Conservation (phyloP, 2,888 invertebrate species). For the Amitus sp. region DNA sequence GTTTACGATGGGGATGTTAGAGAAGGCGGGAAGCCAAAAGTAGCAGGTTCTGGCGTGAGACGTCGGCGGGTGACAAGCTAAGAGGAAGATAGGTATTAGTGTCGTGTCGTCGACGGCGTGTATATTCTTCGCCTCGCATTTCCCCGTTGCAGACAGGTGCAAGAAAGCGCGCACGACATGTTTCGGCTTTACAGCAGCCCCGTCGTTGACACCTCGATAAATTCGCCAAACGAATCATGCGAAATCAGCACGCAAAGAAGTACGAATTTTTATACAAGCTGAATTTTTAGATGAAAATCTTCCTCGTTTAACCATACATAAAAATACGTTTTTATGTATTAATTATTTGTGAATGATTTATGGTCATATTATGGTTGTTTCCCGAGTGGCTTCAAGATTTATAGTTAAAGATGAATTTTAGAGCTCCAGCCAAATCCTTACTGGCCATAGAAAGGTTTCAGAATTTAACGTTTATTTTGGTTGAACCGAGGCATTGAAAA, state of each 20-base stretch:
- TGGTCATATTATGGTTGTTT: no score
- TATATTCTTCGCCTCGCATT: constrained; percentile 46
- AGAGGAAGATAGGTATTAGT: constrained; percentile 43
- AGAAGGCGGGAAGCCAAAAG: constrained; percentile 19
- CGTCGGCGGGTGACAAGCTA: constrained; percentile 40
- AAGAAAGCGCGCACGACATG: constrained; percentile 9
- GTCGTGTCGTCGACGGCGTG: constrained; percentile 43
- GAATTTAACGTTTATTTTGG: no score
- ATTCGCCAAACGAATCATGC: neutral
- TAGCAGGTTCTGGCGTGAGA: constrained; percentile 16
- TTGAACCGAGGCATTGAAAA: no score
- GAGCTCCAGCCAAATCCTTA: no score
- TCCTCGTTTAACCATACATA: no score
- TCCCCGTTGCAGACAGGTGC: constrained; percentile 42
- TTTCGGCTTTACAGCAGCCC: neutral
- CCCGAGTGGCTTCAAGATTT: no score
- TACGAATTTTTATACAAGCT: no score
- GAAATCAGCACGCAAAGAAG: constrained; percentile 2
- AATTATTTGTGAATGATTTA: no score
- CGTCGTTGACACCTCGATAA: constrained; percentile 2
- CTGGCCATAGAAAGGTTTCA: no score
- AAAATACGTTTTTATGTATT: no score
- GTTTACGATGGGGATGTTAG: constrained; percentile 10
- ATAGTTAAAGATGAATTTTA: no score
- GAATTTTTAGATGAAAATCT: no score